phyloP scores from a whole-genome alignment of 2,797 vertebrate genomes.

The Heterohyrax brucei region DNA sequence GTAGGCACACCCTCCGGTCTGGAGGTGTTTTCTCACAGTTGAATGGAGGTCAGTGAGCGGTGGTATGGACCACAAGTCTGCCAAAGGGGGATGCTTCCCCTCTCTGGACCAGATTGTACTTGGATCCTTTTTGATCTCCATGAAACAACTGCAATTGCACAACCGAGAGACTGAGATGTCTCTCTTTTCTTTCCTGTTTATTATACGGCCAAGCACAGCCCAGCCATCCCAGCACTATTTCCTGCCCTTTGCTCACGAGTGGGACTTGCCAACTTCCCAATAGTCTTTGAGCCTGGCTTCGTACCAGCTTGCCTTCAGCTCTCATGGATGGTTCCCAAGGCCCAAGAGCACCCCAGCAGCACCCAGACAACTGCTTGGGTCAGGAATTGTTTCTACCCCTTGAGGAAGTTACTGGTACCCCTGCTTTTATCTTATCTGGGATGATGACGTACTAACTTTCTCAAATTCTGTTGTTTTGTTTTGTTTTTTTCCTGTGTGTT shows the following conservation, averaged over 20 bases:
- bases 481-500: too few species aligned
- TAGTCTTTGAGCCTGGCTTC: neutral
- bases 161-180: neutral
- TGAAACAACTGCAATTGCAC: neutral
- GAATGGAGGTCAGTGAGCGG: neutral
- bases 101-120: neutral
- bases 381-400: neutral
- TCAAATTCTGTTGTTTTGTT: neutral
- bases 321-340: rapidly evolving
- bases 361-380: neutral
- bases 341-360: neutral
- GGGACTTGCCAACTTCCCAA: neutral
- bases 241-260: neutral
- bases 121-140: too few species aligned
- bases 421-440: neutral
- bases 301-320: neutral
- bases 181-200: neutral
- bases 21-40: neutral
- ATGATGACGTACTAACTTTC: neutral
- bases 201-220: neutral
- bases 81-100: neutral
- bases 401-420: neutral
- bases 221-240: too few species aligned
- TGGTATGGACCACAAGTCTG: too few species aligned
- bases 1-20: rapidly evolving